Base-by-base conservation (phyloP, 1,140 invertebrate genomes). In the Ptiloglossa arizonensis region DNA sequence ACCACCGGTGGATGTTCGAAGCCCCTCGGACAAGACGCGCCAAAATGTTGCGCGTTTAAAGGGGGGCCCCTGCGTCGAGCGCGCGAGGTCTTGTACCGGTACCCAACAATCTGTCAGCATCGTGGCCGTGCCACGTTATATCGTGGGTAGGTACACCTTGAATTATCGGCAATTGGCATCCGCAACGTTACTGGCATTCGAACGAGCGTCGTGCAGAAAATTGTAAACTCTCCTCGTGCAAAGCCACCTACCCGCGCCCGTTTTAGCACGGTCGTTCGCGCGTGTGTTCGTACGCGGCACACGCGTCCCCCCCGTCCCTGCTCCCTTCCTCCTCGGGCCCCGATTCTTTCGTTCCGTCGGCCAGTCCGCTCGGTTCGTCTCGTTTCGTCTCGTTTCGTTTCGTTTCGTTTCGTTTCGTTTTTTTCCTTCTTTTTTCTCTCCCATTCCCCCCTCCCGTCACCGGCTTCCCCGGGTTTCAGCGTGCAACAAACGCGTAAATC, bases 131-230 rank as follows among this genome's bases (percentile, higher is more conserved):
- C 41, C 41, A 41, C 81, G 84, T 86, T 86, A 69, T 69, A 87
- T 88, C 86, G 85, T 83, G 80, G 78, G 72, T 74, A 79, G 80
- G 77, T 85, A 78, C 60, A 86, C 85, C 82, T 88, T 87, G 83
- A 85, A 88, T 87, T 88, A 88, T 88, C 85, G 86, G 64, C 87
- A 87, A 88, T 87, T 87, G 87, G 86, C 86, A 86, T 87, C 81
- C 86, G 83, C 81, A 87, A 87, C 87, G 79, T 87, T 87, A 80
- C 82, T 83, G 85, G 86, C 85, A 82, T 85, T 82, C 78, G 80
- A 83, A 84, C 82, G 82, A 85, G 68, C 84, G 74, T 80, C 80
- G 86, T 78, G 80, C 82, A 86, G 85, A 82, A 87, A 87, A 86
- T 86, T 86, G 86, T 85, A 84, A 86, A 82, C 80, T 76, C 79